Percentiles rank a stretch among this genome's conserved stretches.
Conservation (phyloP, 1,140 invertebrate genomes). For the Brachystomella parvula region DNA sequence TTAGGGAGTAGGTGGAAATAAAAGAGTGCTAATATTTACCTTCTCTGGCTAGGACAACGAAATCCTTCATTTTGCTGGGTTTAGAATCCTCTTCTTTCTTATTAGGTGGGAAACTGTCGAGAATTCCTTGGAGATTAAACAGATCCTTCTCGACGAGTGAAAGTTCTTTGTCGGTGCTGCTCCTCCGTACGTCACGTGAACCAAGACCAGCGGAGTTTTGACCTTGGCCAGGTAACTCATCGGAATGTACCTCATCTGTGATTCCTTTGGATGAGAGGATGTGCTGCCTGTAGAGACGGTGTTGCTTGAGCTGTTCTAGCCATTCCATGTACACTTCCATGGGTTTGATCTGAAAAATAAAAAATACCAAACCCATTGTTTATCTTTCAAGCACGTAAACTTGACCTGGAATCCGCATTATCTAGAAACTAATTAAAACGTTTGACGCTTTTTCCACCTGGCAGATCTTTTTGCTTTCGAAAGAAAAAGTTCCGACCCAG, state of each 20-base stretch:
- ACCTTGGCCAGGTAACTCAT: neutral
- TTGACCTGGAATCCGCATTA: too few species aligned
- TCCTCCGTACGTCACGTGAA: conserved; percentile 16
- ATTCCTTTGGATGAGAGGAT: conserved; percentile 52
- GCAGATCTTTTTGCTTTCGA: too few species aligned
- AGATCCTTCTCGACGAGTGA: conserved; percentile 56
- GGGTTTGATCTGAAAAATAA: conserved; percentile 55
- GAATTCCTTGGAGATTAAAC: conserved; percentile 52
- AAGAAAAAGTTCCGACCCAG: too few species aligned
- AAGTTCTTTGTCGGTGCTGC: conserved; percentile 51
- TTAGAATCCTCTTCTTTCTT: conserved; percentile 47
- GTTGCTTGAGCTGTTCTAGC: conserved; percentile 65
- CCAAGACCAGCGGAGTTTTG: neutral
- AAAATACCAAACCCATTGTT: conserved; percentile 12
- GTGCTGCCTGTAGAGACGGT: conserved; percentile 70
- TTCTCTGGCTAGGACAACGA: conserved; percentile 58
- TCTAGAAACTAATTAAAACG: too few species aligned
- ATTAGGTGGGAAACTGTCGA: conserved; percentile 44
- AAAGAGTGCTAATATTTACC: conserved; percentile 40
- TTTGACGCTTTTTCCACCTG: too few species aligned
- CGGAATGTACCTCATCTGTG: conserved; percentile 13
- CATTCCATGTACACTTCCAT: conserved; percentile 62
- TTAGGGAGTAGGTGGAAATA: neutral
- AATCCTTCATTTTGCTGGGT: conserved; percentile 58
- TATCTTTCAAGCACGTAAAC: conserved; percentile 28